Evolutionary conservation across 2,888 invertebrate genomes (phyloP).

Genomic region (Chymomyza procnemis): DNA sequence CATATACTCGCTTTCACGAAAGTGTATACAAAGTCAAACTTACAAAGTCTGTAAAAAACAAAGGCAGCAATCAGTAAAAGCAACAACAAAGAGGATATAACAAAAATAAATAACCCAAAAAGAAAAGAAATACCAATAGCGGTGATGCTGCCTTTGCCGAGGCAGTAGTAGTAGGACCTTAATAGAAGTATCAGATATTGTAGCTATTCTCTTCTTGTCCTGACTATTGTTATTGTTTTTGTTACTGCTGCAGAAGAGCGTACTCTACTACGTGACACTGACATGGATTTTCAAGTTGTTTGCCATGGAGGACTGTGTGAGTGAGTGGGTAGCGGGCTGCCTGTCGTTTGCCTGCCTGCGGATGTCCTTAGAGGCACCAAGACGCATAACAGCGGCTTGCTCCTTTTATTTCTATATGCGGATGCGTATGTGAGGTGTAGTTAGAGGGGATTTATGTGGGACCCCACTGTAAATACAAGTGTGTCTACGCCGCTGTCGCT

Average conservation of each 20-base stretch:
- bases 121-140: conserved; percentile 1
- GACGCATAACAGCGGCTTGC: conserved; percentile 20
- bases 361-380: conserved; percentile 54
- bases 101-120: conserved; percentile 7
- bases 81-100: conserved; percentile 39
- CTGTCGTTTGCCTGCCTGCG: conserved; percentile 32
- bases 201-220: conserved; percentile 23
- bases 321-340: conserved; percentile 27
- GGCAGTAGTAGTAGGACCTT: conserved; percentile 18
- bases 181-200: conserved; percentile 44
- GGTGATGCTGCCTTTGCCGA: neutral
- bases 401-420: conserved; percentile 37
- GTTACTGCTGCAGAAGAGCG: conserved; percentile 27
- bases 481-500: too few relatives aligned
- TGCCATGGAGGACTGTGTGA: conserved; percentile 36
- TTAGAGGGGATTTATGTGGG: too few relatives aligned
- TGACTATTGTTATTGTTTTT: conserved; percentile 33
- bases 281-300: conserved; percentile 73
- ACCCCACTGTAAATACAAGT: neutral
- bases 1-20: too few relatives aligned
- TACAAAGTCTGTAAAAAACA: conserved; percentile 32
- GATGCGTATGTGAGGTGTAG: conserved; percentile 9
- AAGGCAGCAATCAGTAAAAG: conserved; percentile 53
- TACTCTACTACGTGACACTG: conserved; percentile 74
- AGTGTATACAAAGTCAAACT: conserved; percentile 5